Evolutionary conservation across 2,888 invertebrate genomes (phyloP), one percentile per base, ranked within the genome.

Genomic region (Melipona beecheii): DNA sequence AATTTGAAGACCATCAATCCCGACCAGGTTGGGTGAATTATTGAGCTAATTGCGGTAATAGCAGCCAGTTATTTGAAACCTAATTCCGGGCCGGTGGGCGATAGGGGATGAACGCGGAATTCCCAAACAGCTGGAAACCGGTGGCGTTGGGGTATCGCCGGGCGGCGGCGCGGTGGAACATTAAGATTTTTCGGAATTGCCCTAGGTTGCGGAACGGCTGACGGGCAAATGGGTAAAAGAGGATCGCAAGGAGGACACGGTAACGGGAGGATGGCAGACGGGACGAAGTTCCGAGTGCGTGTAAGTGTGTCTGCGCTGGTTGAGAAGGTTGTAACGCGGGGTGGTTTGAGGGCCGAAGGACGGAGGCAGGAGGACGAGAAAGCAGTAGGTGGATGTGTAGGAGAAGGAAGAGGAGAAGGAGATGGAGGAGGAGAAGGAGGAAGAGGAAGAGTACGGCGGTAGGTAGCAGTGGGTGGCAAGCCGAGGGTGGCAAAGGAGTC

Each of bases 111-210:
- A 31, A 15, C 75, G 62, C 66, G 76, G 56, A 58, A 64, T 76
- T 54, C 72, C 62, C 31, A 58, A 77, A 72, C 58, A 62, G 65
- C 65, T 19, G 17, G 77, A 52, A 27, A 60, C n/a, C 54, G 27
- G 31, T 43, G 60, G 78, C 50, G 52, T 78, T 78, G 60, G 56
- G 69, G 58, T 60, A 50, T 31, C 71, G 62, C 50, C 43, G 21
- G 21, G 79, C 24, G 15, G 58, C 31, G 31, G 52, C 72, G 71
- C 24, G 70, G 60, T 74, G 65, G 66, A 77, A 68, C 76, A 56
- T 78, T 80, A 84, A 85, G 82, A 88, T 88, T 91, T 91, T 91
- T 89, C 88, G 84, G 87, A 87, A 93, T 92, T 91, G 91, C 89
- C 91, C 90, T 90, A 91, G 92, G 90, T 91, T 90, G 89, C 88